These are phyloP conservation scores for Enoplosus armatus DNA, from an alignment of 2,797 vertebrate genomes.

Conservation along the genomic window DNA sequence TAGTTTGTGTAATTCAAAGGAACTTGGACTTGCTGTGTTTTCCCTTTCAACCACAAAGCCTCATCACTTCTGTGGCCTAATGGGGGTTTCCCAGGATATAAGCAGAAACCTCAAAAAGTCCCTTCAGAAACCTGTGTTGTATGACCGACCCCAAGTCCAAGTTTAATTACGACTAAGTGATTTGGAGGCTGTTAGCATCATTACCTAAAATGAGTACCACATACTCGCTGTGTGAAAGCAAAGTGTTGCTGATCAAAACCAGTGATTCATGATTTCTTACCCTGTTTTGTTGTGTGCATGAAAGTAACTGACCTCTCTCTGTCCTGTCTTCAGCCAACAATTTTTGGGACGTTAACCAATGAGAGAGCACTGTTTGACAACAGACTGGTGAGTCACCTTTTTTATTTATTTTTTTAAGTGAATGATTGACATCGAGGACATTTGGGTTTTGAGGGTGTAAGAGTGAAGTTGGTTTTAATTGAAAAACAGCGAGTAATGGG, in stretches of 20 bases:
- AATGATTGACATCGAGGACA: not conserved
- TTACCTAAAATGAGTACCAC: not conserved
- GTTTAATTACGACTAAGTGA: not conserved
- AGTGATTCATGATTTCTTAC: not conserved
- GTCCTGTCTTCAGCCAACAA: conserved; percentile 31
- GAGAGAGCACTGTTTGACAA: conserved; percentile 37
- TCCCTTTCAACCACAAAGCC: not conserved
- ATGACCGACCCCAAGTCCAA: not conserved
- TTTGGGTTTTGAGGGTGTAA: conserved; percentile 2
- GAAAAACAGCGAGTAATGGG: conserved; percentile 1
- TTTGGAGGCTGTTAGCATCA: not conserved
- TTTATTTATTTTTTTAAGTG: not conserved
- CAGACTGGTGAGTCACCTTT: conserved; percentile 55
- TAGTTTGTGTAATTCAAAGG: not conserved
- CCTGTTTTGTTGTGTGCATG: not conserved
- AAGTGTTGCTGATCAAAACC: not conserved
- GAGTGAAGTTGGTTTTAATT: conserved; percentile 12
- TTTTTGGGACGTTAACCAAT: conserved; percentile 43
- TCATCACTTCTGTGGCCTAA: not conserved
- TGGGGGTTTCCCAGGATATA: too few species aligned
- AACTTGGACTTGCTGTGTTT: not conserved
- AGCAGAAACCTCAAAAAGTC: not conserved
- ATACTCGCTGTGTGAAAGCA: not conserved
- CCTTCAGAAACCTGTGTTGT: not conserved
- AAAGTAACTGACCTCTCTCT: conserved; percentile 15